These are phyloP conservation scores for Chlorospingus semifuscus DNA, from an alignment of 2,797 vertebrate species.

Conservation along the genomic window DNA sequence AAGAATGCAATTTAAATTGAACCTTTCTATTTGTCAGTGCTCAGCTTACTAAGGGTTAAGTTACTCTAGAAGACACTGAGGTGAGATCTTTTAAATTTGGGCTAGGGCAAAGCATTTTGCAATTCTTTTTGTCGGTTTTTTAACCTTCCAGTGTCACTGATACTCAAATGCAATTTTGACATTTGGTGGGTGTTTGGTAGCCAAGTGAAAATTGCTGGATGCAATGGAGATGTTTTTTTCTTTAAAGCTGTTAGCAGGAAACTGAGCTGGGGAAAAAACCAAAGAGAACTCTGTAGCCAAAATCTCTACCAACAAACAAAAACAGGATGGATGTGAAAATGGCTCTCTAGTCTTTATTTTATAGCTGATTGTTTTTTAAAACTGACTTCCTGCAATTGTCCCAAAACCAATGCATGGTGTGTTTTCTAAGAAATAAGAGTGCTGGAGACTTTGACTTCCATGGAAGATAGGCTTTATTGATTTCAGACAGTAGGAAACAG, in stretches of 20 bases:
- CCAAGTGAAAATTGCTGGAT: not conserved
- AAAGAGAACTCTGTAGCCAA: not conserved
- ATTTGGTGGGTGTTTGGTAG: not conserved
- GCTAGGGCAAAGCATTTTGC: not conserved
- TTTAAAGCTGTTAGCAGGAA: not conserved
- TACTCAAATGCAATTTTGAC: not conserved
- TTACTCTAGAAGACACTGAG: not conserved
- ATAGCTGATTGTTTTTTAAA: not conserved
- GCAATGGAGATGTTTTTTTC: not conserved
- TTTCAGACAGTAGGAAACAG: not conserved
- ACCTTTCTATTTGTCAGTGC: not conserved
- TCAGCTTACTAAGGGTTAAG: not conserved
- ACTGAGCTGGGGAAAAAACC: not conserved
- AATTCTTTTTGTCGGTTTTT: not conserved
- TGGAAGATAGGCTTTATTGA: not conserved
- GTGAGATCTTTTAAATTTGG: not conserved
- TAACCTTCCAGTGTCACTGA: not conserved
- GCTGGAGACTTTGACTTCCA: not conserved
- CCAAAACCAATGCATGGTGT: not conserved
- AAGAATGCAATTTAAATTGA: not conserved
- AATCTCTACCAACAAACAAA: not conserved
- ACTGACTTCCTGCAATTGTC: constrained; percentile 34
- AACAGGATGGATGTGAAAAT: not conserved
- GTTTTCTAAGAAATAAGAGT: not conserved
- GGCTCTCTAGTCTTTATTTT: not conserved